Evolutionary conservation across 2,797 vertebrate genomes (phyloP).

Genomic region (Macroramphosus scolopax): DNA sequence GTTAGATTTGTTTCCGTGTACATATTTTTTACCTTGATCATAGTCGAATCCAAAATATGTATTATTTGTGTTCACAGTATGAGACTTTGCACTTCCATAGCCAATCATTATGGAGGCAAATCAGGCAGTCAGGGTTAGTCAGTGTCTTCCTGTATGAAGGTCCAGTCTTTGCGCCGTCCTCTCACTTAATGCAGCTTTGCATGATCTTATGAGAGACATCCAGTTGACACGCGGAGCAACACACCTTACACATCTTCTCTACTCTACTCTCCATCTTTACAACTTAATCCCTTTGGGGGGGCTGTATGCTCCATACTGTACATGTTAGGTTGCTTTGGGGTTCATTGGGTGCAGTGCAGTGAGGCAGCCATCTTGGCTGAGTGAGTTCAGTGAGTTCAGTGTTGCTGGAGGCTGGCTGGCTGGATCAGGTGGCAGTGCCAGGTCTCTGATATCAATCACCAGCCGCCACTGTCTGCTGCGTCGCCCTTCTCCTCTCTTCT

Average conservation of each 20-base stretch:
- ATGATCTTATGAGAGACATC: conserved; percentile 5
- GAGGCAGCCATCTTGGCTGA: conserved; percentile 70
- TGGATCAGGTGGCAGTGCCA: conserved; percentile 80
- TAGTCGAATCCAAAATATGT: no score
- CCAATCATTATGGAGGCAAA: background rate
- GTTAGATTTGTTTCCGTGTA: background rate
- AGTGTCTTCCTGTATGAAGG: conserved; percentile 7
- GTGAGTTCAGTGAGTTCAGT: conserved; percentile 80
- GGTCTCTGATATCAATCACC: conserved; percentile 83
- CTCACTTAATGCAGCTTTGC: conserved; percentile 6
- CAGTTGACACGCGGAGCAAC: conserved; percentile 10
- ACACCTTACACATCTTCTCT: conserved; percentile 12
- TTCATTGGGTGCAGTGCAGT: conserved; percentile 76
- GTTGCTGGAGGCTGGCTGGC: conserved; percentile 73
- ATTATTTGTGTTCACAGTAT: background rate
- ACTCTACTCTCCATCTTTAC: conserved; percentile 12
- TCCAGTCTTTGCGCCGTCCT: conserved; percentile 4
- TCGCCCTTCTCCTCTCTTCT: conserved; percentile 54
- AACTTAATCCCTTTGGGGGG: conserved; percentile 22
- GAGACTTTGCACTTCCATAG: background rate
- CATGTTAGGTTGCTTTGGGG: conserved; percentile 47
- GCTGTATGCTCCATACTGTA: conserved; percentile 35
- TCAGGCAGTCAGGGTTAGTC: conserved; percentile 5
- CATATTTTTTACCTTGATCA: background rate
- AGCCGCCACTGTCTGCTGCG: conserved; percentile 67